Evolutionary conservation across 2,888 invertebrate species (phyloP), one percentile per base, ranked within the genome.

Genomic region (Andrena hattorfiana): DNA sequence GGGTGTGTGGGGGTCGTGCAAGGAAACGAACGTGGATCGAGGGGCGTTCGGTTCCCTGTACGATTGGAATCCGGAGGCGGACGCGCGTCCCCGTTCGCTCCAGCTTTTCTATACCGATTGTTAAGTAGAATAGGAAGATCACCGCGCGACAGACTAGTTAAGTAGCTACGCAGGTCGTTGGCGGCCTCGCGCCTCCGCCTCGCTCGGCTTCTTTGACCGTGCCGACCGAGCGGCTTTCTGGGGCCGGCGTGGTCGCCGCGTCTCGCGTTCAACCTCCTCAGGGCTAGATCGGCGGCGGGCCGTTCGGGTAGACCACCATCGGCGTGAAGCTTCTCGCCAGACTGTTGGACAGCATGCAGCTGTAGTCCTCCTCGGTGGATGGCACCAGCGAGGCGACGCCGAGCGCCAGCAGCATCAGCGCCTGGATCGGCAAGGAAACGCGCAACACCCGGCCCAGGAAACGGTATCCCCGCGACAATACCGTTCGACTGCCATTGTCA

Each of bases 371-470:
- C 94, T 97, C 97, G 86, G 97, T 96, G 94, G 97, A 97, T 5
- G 98, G 98, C 72, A 99, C 97, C 90, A 99, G 95, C 71, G 98
- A 97, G 70, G 99, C 99, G 81, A 98, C 97, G 78, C 99, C 99
- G 92, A 99, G 96, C 90, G 99, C 96, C 83, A 99, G 95, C 90
- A 99, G 96, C 95, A 99, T 97, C 91, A 99, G 95, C 83, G 98
- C 98, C 95, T 99, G 99, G 94, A 99, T 97, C 71, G 99, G 99
- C 87, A 99, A 95, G 28, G 99, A 98, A 73, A 98, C 97, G 93
- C 98, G 96, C 87, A 98, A 96, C 89, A 98, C 98, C 92, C 99
- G 97, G 89, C 97, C 97, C 94, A 98, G 96, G 96, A 98, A 98
- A 86, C 97, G 96, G 90, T 97, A 97, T 77, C 98, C 97, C 91